phyloP scores from a whole-genome alignment of 2,113 vertebrate genomes.

The Cryptomyrus ogoouensis region DNA sequence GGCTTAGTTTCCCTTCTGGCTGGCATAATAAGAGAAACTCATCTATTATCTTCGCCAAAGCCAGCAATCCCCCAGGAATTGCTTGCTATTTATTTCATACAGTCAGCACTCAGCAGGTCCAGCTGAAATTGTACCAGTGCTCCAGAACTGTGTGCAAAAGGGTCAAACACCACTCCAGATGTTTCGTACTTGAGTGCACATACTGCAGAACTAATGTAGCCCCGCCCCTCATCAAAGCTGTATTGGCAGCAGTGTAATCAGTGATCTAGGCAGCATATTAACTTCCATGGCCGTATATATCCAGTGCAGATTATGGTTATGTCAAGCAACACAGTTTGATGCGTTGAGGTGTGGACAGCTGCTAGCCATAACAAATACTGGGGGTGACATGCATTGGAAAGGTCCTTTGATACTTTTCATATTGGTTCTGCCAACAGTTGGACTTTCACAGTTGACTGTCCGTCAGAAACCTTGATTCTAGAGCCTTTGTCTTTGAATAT shows the following conservation, averaged over 20 bases:
- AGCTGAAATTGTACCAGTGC: background rate
- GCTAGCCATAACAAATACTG: background rate
- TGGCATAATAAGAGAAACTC: slow-evolving; percentile 21
- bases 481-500: background rate
- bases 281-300: background rate
- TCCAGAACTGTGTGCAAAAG: background rate
- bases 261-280: background rate
- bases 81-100: slow-evolving; percentile 8
- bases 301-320: background rate
- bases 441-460: background rate
- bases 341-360: background rate
- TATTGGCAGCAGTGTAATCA: background rate
- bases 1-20: background rate
- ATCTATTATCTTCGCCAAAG: slow-evolving; percentile 20
- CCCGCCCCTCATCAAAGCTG: background rate
- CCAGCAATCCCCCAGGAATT: slow-evolving; percentile 11
- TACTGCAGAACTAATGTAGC: background rate
- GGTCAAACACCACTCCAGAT: background rate
- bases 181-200: background rate
- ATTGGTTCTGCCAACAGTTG: background rate
- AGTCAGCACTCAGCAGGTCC: background rate
- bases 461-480: background rate
- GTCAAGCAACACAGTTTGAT: background rate
- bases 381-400: background rate
- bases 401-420: background rate